A percentile compares a stretch with the other conserved stretches of the same genome.
Evolutionary conservation across 2,113 vertebrate species (phyloP).

Genomic region (Dissostichus mawsoni): DNA sequence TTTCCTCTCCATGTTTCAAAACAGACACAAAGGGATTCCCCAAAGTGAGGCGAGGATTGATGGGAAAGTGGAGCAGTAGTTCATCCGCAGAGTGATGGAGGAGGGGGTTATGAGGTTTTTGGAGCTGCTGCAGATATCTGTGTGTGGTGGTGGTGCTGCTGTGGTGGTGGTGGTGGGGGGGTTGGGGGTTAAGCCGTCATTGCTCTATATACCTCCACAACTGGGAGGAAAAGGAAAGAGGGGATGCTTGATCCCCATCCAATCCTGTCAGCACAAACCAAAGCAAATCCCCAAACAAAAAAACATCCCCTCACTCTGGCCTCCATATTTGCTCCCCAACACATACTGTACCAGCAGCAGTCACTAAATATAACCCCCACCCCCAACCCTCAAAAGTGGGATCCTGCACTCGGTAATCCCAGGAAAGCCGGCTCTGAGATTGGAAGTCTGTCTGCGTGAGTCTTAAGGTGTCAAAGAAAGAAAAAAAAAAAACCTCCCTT

Average conservation of each 20-base stretch:
- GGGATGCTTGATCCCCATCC: constrained; percentile 57
- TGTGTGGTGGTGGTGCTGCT: background rate
- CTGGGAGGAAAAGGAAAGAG: constrained; percentile 26
- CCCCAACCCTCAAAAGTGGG: background rate
- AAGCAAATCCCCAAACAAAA: constrained; percentile 71
- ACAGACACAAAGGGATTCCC: constrained; percentile 71
- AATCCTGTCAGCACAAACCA: constrained; percentile 57
- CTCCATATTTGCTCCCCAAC: background rate
- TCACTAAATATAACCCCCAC: background rate
- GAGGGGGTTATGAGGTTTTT: constrained; percentile 39
- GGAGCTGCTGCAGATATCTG: constrained; percentile 35
- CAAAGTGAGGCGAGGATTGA: constrained; percentile 38
- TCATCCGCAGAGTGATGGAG: constrained; percentile 53
- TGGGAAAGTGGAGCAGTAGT: constrained; percentile 67
- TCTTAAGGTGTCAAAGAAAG: background rate
- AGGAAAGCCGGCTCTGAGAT: constrained; percentile 29
- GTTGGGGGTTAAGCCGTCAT: constrained; percentile 70
- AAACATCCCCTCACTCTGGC: constrained; percentile 40
- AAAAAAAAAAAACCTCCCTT: background rate
- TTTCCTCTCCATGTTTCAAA: constrained; percentile 8
- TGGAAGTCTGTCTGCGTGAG: background rate
- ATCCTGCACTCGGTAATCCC: constrained; percentile 48
- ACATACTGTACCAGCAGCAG: constrained; percentile 1
- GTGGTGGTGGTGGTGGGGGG: background rate
- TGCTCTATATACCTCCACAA: constrained; percentile 73